Evolutionary conservation across 2,888 invertebrate species (phyloP), one percentile per base, ranked within the genome.

Genomic region (Cabera pusaria): DNA sequence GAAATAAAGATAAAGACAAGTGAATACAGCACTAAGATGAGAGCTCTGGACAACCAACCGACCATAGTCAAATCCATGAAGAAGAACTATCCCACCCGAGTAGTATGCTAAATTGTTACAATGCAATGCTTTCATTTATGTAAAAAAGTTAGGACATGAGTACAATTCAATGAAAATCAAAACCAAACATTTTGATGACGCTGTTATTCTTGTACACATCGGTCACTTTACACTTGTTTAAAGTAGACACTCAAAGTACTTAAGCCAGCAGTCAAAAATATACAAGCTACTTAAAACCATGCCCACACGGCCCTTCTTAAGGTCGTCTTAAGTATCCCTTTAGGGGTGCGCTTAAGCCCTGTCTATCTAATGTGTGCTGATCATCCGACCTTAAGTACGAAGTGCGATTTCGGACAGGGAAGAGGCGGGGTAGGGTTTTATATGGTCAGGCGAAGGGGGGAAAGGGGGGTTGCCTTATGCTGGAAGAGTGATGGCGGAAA

Each of bases 331-430:
- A 57, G 59, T 51, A 56, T 50, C 52, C 31, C 36, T 39, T 43
- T 41, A 42, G 26, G 41, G 28, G 29, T 12, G 36, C 51, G 10
- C 55, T 40, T 49, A 49, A 48, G 52, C 47, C 41, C 11, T 26
- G 40, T 18, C 50, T 47, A 39, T 49, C 59, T 63, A 62, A 68
- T 66, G 68, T 59, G 58, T 51, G 61, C 62, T 69, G 72, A 72
- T 74, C 67, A 71, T 68, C 62, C 65, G 56, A 49, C 49, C 58
- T 72, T 72, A 72, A 68, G 67, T 56, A 49, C 54, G 56, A 62
- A 48, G 49, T 53, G 51, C 50, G 59, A 46, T 49, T 37, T 37
- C 32, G 53, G 60, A 72, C 71, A 75, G 36, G 60, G 58, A 67
- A 67, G 56, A 61, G 73, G 73, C 64, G 69, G 59, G 50, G 49